Conservation (phyloP, 2,113 vertebrate species). For the Colinus virginianus region DNA sequence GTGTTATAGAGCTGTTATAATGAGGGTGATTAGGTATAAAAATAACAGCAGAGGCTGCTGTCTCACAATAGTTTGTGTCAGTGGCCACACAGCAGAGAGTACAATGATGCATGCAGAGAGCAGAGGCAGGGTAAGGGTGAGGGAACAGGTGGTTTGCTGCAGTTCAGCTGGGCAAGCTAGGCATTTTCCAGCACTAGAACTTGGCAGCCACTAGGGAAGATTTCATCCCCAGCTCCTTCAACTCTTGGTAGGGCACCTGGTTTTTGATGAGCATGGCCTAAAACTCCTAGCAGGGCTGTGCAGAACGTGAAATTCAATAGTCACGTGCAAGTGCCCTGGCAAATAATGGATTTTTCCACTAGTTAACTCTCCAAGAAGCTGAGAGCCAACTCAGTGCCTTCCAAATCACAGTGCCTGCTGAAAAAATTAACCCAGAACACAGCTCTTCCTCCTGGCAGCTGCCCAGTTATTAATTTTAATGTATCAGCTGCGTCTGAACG, state of each 20-base stretch:
- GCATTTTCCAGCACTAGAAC: background rate
- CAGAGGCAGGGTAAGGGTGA: background rate
- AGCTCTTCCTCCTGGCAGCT: slow-evolving; percentile 26
- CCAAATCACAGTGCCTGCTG: slow-evolving; percentile 21
- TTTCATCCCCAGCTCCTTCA: background rate
- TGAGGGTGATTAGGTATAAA: slow-evolving; percentile 6
- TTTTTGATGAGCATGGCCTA: background rate
- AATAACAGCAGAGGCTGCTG: background rate
- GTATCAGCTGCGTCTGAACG: slow-evolving; percentile 41
- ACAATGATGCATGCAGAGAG: rapidly evolving
- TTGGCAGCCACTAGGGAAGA: background rate
- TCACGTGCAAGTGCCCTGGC: background rate
- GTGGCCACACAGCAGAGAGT: rapidly evolving
- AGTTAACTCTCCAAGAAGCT: background rate
- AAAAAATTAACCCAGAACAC: background rate
- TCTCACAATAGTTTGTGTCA: background rate
- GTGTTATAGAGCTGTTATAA: background rate
- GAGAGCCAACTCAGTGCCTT: slow-evolving; percentile 1
- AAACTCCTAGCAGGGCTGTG: background rate
- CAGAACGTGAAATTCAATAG: background rate
- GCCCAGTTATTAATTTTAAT: slow-evolving; percentile 44
- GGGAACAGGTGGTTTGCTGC: background rate
- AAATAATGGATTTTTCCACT: slow-evolving; percentile 12
- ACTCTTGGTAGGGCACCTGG: background rate
- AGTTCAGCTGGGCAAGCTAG: background rate